Evolutionary conservation across 2,113 vertebrate species (phyloP), one percentile per base, ranked within the genome.

Genomic region (Sterrhoptilus dennistouni): DNA sequence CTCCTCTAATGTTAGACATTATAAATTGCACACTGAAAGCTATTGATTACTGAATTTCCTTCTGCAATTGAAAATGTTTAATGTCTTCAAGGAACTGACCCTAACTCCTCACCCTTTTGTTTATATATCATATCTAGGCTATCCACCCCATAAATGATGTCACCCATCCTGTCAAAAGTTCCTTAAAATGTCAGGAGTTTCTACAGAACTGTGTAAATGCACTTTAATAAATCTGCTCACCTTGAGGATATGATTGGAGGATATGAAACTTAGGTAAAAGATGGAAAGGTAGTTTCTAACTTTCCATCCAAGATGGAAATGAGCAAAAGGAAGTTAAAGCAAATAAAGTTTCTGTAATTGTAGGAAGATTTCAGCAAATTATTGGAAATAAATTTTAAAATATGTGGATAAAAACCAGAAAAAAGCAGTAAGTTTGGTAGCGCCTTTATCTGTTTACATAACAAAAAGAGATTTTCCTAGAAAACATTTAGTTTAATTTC

Each of bases 1-100:
- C 69, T 96, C 74, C 9, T 18, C 15, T 89, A 75, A 86, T 93
- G 76, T 90, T 85, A 91, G 80, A 90, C 59, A 79, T 93, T 96
- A 95, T 77, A 96, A 96, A 95, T 93, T 95, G 53, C 45, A 76
- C 50, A 36, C 65, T 9, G 11, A 60, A 76, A 88, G 4, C 60
- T 94, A 86, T 42, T 69, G 66, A 93, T 90, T 65, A 61, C 9
- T 69, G 53, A 57, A 35, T 69, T 87, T 85, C 36, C 86, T 92
- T 76, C 49, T 70, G 38, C 25, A 83, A 12, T 9, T 66, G 45
- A 76, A 56, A 45, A 57, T 15, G 14, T 52, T 85, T 16, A n/a
- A 3, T 76, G n/a, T 25, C 54, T 64, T 57, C 9, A 5, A 94
- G 49, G 49, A 94, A 33, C 49, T 49, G 70, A 54, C 4, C 14